Evolutionary conservation across 2,113 vertebrate species (phyloP).

Genomic region (Oncorhynchus mykiss): DNA sequence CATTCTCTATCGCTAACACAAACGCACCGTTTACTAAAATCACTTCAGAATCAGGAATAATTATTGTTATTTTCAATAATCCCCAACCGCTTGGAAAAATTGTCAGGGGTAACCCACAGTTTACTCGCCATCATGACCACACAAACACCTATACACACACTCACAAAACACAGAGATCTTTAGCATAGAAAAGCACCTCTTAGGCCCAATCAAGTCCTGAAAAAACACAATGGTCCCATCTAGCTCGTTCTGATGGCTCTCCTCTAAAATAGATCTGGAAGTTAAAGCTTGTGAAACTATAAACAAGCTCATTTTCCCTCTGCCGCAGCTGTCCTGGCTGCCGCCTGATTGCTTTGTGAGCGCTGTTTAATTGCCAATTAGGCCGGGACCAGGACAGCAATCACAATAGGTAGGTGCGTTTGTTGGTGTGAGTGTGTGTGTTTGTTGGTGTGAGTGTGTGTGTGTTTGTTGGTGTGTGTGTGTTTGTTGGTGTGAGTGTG

Average conservation of each 20-base stretch:
- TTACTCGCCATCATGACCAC: slow-evolving; percentile 14
- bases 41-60: slow-evolving; percentile 2
- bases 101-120: not conserved
- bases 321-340: slow-evolving; percentile 58
- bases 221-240: slow-evolving; percentile 10
- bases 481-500: slow-evolving; percentile 1
- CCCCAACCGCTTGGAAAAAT: not conserved
- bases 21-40: slow-evolving; percentile 10
- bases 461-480: not conserved
- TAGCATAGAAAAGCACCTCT: too few species aligned
- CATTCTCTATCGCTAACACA: not conserved
- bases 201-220: not conserved
- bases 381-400: slow-evolving; percentile 57
- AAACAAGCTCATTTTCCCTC: slow-evolving; percentile 64
- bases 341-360: slow-evolving; percentile 74
- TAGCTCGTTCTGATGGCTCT: slow-evolving; percentile 57
- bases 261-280: slow-evolving; percentile 48
- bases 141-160: not conserved
- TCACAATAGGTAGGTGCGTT: slow-evolving; percentile 52
- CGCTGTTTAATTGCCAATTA: slow-evolving; percentile 78
- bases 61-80: slow-evolving; percentile 11
- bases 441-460: not conserved
- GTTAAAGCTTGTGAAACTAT: slow-evolving; percentile 59
- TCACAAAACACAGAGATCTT: slow-evolving; percentile 14
- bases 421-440: slow-evolving; percentile 18